These are phyloP conservation scores for Aegotheles bennettii DNA, from an alignment of 2,113 vertebrate species.

Conservation along the genomic window DNA sequence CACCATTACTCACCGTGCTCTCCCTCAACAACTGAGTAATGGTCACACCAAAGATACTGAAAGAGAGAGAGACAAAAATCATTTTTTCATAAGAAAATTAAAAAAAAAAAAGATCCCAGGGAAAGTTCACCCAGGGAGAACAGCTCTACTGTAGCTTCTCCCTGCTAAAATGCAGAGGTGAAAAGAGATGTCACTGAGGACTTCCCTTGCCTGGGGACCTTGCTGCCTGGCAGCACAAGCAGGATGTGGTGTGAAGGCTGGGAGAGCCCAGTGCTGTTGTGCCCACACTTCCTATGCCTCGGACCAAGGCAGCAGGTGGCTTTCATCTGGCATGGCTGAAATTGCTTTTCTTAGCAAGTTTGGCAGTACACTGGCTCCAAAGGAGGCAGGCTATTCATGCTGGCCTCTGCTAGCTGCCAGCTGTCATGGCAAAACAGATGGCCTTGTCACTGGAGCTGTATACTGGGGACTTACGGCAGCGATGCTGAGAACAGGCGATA, in stretches of 20 bases:
- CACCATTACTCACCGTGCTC: not conserved
- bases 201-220: not conserved
- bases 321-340: not conserved
- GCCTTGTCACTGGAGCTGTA: not conserved
- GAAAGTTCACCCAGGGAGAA: not conserved
- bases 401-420: slow-evolving; percentile 41
- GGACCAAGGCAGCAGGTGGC: not conserved
- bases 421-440: slow-evolving; percentile 37
- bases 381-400: not conserved
- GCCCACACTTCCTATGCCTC: not conserved
- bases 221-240: not conserved
- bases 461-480: fast-evolving
- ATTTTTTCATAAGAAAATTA: not conserved
- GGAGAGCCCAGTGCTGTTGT: not conserved
- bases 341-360: not conserved
- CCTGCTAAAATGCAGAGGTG: not conserved
- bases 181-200: not conserved
- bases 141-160: not conserved
- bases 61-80: not conserved
- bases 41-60: not conserved
- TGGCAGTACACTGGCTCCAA: not conserved
- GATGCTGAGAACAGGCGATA: not conserved
- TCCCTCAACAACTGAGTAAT: not conserved
- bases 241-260: not conserved
- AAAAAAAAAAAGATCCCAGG: not conserved